Conservation (phyloP, 2,113 vertebrate genomes). For the Halcyon malimbica region DNA sequence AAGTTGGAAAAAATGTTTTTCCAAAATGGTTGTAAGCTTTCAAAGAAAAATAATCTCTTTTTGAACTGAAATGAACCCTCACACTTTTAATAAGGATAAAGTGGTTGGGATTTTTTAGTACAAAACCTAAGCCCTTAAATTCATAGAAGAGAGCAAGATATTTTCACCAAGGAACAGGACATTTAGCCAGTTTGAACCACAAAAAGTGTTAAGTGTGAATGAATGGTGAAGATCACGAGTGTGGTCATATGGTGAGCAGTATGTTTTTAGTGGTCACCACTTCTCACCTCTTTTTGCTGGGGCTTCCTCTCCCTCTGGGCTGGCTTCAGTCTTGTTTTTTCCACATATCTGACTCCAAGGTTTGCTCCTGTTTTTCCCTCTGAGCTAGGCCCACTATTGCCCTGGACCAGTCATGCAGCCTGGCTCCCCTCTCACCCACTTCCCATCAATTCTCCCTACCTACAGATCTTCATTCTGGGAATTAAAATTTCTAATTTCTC, state of each 20-base stretch:
- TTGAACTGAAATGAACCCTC: not conserved
- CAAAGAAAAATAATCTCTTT: not conserved
- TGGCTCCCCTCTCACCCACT: not conserved
- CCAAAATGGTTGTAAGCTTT: not conserved
- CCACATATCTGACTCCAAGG: not conserved
- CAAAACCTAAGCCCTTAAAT: not conserved
- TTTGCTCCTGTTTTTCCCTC: not conserved
- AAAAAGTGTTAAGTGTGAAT: not conserved
- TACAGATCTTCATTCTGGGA: not conserved
- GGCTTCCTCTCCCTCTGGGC: not conserved
- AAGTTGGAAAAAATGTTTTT: not conserved
- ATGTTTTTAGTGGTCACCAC: not conserved
- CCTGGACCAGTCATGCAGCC: accelerated
- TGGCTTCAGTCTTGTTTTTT: not conserved
- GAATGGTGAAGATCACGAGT: not conserved
- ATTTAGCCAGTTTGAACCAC: not conserved
- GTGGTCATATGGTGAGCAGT: not conserved
- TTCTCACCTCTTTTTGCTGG: not conserved
- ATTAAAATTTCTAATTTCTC: not conserved
- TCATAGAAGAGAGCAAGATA: not conserved
- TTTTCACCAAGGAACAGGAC: not conserved
- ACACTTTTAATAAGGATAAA: not conserved
- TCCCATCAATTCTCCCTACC: not conserved
- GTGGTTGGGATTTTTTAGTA: not conserved
- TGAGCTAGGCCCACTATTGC: accelerated